Base-by-base conservation (phyloP, 2,113 vertebrate species). In the Melanotaenia duboulayi region DNA sequence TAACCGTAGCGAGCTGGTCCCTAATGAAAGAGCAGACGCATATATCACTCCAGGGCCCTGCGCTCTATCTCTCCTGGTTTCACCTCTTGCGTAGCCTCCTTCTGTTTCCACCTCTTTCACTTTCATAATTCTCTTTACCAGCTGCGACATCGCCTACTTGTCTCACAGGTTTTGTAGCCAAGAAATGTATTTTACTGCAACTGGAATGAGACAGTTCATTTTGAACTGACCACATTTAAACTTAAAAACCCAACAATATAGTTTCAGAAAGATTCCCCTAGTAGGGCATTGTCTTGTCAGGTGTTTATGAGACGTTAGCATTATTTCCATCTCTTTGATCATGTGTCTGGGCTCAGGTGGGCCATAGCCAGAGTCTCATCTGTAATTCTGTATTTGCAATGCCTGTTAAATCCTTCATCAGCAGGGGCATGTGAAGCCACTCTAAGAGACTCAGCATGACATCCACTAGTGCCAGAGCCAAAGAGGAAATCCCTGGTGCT, bases 1-100 rank as follows among this genome's bases (percentile, higher is more conserved):
- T 89, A 88, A 90, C 87, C 84, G 69, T 63, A 64, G 84, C 66
- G 80, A 82, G 82, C 46, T 48, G 77, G 69, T 87, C 71, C 70
- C 74, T 90, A 89, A 91, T 87, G 83, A 86, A 87, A 19, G 72
- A 63, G 74, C 73, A 68, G 84, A 85, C 73, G 80, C 71, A 78
- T 83, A 87, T 83, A 83, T 70, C 66, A 80, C 90, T 85, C 74
- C 42, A 70, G 83, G 90, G 84, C 81, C 72, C 76, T 46, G 67
- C 28, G 5, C 68, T 59, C 65, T 58, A 44, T 37, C 52, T 79
- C 60, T 82, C 59, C 74, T 80, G 54, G 28, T 64, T 74, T 80
- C 75, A 77, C 82, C 75, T 82, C 78, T 69, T 74, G 55, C 74
- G 42, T 68, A 76, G 78, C 69, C 59, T 59, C 60, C 37, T 54